Evolutionary conservation across 2,888 invertebrate species (phyloP), one percentile per base, ranked within the genome.

Genomic region (Lasioglossum zephyrum): DNA sequence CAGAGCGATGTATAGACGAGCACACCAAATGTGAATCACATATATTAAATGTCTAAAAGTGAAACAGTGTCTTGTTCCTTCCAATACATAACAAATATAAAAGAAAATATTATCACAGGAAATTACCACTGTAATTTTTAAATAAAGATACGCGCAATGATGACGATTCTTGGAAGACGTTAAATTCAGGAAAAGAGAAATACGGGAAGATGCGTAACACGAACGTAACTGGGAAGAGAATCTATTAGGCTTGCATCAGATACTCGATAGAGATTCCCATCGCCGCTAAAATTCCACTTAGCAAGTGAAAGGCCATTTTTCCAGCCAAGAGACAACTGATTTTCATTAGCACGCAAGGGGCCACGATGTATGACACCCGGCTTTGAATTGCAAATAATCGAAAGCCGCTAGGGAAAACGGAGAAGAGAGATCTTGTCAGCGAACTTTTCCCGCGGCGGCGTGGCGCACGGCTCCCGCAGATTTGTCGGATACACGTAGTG

Each of bases 351-450:
- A 39, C 74, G 84, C 73, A 36, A 60, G 60, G 41, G 69, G 18
- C 66, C 57, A 41, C 31, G 36, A 2, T 57, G 26, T 84, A 79
- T 73, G 86, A 80, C 78, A 69, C 31, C 16, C n/a, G 66, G 5
- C 47, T 73, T 76, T 85, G 80, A 86, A 79, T 86, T 81, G 82
- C 81, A 86, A 86, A 85, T 81, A 72, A 78, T 70, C 75, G 83
- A 79, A 78, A 79, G 77, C 60, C 22, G 73, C 44, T 5, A 53
- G 84, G 60, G 77, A 74, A 77, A 81, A 81, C 39, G 39, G 39
- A 39, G 69, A 36, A 69, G 83, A 47, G 79, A 85, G 81, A 81
- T 77, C 77, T 84, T 47, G 79, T 77, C 53, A 4, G 70, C 11
- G 18, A 3, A 26, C 39, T 66, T 60, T 79, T 81, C 76, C 81